Evolutionary conservation across 2,797 vertebrate genomes (phyloP), one percentile per base, ranked within the genome.

Genomic region (Liparis tanakae): DNA sequence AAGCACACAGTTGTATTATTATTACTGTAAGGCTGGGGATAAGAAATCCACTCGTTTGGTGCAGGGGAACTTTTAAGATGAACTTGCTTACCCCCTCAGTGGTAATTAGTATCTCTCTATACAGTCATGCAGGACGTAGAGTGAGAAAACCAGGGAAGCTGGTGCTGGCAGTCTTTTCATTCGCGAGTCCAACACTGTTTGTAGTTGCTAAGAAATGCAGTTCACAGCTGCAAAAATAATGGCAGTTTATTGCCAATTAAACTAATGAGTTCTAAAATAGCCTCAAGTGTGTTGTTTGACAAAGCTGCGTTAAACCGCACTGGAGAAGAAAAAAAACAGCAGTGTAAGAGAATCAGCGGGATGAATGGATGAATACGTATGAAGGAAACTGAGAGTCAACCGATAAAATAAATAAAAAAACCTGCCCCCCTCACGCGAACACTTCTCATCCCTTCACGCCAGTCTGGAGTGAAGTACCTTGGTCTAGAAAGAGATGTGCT

Each of bases 201-300:
- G 86, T 80, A 80, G 75, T 62, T 73, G 74, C 78, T 85, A 67
- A 77, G 73, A 86, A 86, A 87, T 89, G 87, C 81, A 82, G 79
- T 91, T 91, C 92, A 86, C 90, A 93, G 91, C 91, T 92, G 91
- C 80, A 90, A 84, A 93, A 94, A 92, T 93, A 93, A 94, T 94
- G 91, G 91, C 89, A 81, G 84, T 93, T 93, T 93, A 95, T 91
- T 93, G 92, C 89, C 92, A 95, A 94, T 95, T 94, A 94, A 92
- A 92, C 89, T 94, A 95, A 95, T 93, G 91, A 94, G 93, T 90
- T 91, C 83, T 86, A 89, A 91, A 93, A 94, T 85, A 90, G 89
- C 93, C 93, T 85, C 79, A 79, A 94, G 94, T 88, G 89, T 85
- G 84, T 74, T 91, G 83, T 90, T 74, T 88, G 87, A 92, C 84